A percentile compares a stretch with the other conserved stretches of the same genome.
These are phyloP conservation scores for Smutsia temminckii DNA, from an alignment of 2,797 vertebrate genomes.

Conservation along the genomic window DNA sequence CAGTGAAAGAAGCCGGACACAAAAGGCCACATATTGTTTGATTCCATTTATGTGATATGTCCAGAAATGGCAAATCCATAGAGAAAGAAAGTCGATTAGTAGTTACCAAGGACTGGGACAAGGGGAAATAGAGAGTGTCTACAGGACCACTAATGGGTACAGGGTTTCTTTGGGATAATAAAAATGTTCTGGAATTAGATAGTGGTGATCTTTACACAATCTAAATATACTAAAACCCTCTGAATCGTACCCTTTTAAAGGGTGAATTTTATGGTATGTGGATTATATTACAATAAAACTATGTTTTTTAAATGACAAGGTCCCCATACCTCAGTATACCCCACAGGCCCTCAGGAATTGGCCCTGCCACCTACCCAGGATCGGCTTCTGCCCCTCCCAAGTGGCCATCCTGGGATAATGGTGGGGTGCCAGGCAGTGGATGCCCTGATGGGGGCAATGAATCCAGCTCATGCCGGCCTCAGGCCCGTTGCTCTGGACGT, in stretches of 20 bases:
- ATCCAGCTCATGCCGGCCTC: background rate
- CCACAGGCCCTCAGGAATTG: background rate
- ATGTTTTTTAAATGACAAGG: background rate
- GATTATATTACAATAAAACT: background rate
- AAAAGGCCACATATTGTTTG: background rate
- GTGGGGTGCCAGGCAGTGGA: background rate
- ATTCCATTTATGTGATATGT: background rate
- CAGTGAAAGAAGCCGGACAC: background rate
- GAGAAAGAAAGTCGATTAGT: background rate
- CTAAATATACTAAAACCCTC: background rate
- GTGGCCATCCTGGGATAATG: background rate
- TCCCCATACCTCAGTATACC: background rate
- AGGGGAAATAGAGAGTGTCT: no score
- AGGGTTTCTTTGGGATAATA: background rate
- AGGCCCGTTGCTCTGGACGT: background rate
- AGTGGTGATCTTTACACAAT: background rate
- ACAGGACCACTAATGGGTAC: background rate
- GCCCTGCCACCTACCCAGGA: background rate
- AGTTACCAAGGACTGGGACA: background rate
- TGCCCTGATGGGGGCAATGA: rapidly evolving
- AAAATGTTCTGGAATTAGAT: background rate
- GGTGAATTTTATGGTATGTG: background rate
- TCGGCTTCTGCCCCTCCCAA: background rate
- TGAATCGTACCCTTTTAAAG: background rate
- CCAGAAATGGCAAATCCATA: background rate